Conservation (phyloP, 2,888 invertebrate genomes). For the Mayetiola destructor region DNA sequence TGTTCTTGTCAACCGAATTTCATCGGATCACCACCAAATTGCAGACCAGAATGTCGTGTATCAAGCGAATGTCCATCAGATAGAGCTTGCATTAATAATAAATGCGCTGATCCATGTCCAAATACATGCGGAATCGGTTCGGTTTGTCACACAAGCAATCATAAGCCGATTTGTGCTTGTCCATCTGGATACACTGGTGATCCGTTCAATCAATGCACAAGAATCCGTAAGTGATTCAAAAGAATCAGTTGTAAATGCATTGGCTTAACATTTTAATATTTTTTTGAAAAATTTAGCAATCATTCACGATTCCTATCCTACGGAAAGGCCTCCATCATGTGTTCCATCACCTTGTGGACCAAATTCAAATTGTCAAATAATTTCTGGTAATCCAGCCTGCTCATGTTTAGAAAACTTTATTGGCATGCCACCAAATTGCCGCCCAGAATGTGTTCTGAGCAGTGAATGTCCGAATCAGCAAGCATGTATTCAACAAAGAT, state of each 20-base stretch:
- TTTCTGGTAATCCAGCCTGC: conserved; percentile 59
- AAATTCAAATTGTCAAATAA: conserved; percentile 63
- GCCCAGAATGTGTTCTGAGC: conserved; percentile 66
- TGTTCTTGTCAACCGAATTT: conserved; percentile 72
- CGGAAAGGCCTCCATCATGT: conserved; percentile 59
- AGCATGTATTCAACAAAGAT: conserved; percentile 64
- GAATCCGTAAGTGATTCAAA: conserved; percentile 45
- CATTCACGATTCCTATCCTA: conserved; percentile 29
- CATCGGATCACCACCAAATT: conserved; percentile 62
- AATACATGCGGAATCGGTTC: conserved; percentile 70
- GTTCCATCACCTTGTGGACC: conserved; percentile 73
- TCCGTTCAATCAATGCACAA: conserved; percentile 65
- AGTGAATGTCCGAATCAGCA: conserved; percentile 64
- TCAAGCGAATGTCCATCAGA: conserved; percentile 71
- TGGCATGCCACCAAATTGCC: conserved; percentile 64
- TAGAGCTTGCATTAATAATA: conserved; percentile 70
- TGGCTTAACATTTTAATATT: conserved; percentile 9
- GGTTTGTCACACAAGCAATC: conserved; percentile 67
- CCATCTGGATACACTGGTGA: conserved; percentile 72
- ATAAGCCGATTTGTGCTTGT: conserved; percentile 78
- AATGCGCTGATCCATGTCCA: conserved; percentile 76
- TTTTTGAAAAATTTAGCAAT: conserved; percentile 20
- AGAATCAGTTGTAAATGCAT: no score
- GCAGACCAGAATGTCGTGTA: conserved; percentile 75
- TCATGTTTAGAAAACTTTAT: conserved; percentile 63